Base-by-base conservation (phyloP, 1,140 invertebrate species). In the Drosophila dunni region DNA sequence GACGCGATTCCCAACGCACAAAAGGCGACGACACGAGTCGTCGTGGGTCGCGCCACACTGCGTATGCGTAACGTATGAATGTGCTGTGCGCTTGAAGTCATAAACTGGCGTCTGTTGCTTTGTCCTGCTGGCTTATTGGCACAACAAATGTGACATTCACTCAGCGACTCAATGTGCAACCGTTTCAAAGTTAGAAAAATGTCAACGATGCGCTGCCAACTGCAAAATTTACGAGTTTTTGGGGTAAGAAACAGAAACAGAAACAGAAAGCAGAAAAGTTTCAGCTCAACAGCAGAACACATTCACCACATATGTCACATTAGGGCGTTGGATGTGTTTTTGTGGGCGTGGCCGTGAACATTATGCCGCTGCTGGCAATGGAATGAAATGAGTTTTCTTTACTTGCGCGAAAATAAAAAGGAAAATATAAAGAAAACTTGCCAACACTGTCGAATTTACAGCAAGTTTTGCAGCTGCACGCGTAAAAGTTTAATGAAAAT, bases 321-420 rank as follows among this genome's bases (percentile, higher is more conserved):
- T 50, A 66, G 69, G 45, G 51, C 58, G 54, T n/a, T 51, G 42
- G 42, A 51, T 36, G 57, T 62, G 17, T 15, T 20, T 33, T 8
- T 29, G 24, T 42, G 79, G 79, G 71, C 66, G 79, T 81, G 71
- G 57, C 38, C 46, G 48, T 64, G 60, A 67, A 65, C 74, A 75
- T 71, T 20, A 45, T 44, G 72, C 73, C 51, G 9, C 73, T 61
- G 68, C 67, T 63, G 56, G 57, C 34, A 20, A 50, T 53, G 61
- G 42, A 69, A 66, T 67, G 54, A 68, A 86, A 83, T 77, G 69
- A 88, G 83, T 88, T 77, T 88, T 79, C 63, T 68, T 85, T 65
- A 8, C 64, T 42, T 33, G 45, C 20, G 42, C 17, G 1, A 20
- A 20, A 20, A 20, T 20, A 20, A 20, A 20, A 20, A 40, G 1